Base-by-base conservation (phyloP, 2,113 vertebrate genomes). In the Sander vitreus region DNA sequence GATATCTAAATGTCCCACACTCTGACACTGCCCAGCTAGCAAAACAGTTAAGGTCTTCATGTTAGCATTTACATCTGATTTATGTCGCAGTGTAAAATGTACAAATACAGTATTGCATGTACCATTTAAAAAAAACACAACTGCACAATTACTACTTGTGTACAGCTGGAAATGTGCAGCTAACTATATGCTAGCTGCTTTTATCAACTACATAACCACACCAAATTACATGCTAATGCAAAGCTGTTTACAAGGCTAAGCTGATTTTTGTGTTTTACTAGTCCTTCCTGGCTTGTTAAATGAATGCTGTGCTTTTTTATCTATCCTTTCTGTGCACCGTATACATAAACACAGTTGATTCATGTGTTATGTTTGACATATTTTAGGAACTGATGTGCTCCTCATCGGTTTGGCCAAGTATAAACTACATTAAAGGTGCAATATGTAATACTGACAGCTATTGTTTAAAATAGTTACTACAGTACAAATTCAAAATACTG, bases 121-220 rank as follows among this genome's bases (percentile, higher is more conserved):
- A 18, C 18, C 25, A 8, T 73, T 64, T n/a, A n/a, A n/a, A 45
- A 64, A 36, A 76, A 80, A 84, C 63, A 59, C 36, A 50, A 16
- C 50, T 16, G 8, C 45, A 60, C 69, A 55, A 21, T 80, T 23
- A 23, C 47, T 64, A 30, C 36, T 54, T 54, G 55, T 47, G 36
- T 69, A 23, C 11, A 50, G 14, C 48, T 43, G 47, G 15, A 51
- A 50, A 74, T 58, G n/a, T n/a, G 48, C 11, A 39, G 23, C n/a
- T 65, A 48, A 36, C 30, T 45, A 33, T 23, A 3, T 57, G 50
- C 21, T 12, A 25, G 10, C 47, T 51, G 68, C 30, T 75, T 55
- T 45, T 30, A 47, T 55, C 7, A 59, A 36, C 81, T 25, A 68
- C 30, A 39, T 19, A 73, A 76, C 59, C 39, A 12, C 62, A 59